Evolutionary conservation across 1,140 invertebrate species (phyloP).

Genomic region (Rhyzopertha dominica): DNA sequence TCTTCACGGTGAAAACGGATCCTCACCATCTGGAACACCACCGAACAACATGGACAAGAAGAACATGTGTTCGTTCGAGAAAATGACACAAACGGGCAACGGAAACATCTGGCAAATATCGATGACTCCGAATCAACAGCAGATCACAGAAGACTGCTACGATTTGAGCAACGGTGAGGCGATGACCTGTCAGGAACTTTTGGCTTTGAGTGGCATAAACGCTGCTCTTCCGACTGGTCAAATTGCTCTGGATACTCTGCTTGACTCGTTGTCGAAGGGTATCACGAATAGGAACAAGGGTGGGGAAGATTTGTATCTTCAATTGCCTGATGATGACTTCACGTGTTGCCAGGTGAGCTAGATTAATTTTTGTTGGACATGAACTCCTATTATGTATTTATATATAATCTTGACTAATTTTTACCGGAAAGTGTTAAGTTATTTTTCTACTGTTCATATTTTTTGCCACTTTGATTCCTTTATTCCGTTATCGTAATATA

Average conservation of each 20-base stretch:
- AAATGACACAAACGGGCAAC: constrained; percentile 81
- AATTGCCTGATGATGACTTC: constrained; percentile 56
- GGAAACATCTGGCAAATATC: constrained; percentile 60
- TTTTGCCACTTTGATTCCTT: no score
- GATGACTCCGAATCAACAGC: constrained; percentile 41
- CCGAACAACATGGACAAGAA: constrained; percentile 48
- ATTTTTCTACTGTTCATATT: no score
- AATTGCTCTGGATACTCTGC: constrained; percentile 73
- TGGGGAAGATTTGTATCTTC: constrained; percentile 34
- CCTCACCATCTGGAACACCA: constrained; percentile 12
- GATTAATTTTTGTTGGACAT: no score
- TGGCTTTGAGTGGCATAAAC: constrained; percentile 84
- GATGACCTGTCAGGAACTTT: constrained; percentile 86
- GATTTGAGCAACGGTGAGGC: constrained; percentile 53
- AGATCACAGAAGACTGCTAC: constrained; percentile 45
- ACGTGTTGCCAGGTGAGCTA: constrained; percentile 71
- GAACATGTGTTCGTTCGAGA: constrained; percentile 78
- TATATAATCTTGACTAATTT: no score
- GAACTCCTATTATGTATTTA: no score
- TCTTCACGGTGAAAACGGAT: constrained; percentile 52
- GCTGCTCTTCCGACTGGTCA: constrained; percentile 86
- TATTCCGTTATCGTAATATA: no score
- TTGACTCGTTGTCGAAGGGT: constrained; percentile 72
- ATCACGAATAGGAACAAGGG: constrained; percentile 42
- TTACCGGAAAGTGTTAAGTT: no score